Evolutionary conservation across 1,140 invertebrate species (phyloP), one percentile per base, ranked within the genome.

Genomic region (Bemisia tabaci): DNA sequence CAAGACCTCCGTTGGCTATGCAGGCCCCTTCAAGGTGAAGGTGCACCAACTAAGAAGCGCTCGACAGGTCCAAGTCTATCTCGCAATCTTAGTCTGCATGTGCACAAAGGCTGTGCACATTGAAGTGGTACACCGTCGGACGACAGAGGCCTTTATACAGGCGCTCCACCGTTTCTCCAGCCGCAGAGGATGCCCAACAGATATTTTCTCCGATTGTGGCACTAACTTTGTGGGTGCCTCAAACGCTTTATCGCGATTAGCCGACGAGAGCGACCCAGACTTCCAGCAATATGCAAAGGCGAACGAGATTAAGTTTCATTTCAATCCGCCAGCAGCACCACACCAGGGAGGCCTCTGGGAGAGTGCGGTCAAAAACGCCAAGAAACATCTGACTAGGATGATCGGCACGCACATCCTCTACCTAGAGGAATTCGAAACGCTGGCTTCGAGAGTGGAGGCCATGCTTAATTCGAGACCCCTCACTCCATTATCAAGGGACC

Each of bases 21-120:
- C 72, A 22, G 77, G 77, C 22, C 74, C 75, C 0, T 69, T 75
- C 21, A 60, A 67, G 0, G 64, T 77, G 0, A 75, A 73, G 66
- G 68, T 22, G 9, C 68, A 60, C 2, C 63, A 65, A 1, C 68
- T 70, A 24, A 67, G 71, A 39, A 70, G 70, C 1, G 39, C 62
- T 5, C 21, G n/a, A 39, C 1, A 17, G 2, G 21, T 23, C 22
- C 68, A 65, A 59, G 33, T 60, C 22, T 71, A 71, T 62, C 59
- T 71, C 24, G 26, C 26, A 26, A 17, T 76, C 5, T 75, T 76
- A 64, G 70, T 73, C 22, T 76, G 74, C 65, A 66, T 72, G 9
- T 58, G 67, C 0, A 73, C 73, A 21, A 69, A 70, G 63, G 74
- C 72, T 22, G 67, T 74, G 21, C 74, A 75, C 33, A 23, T 75